A percentile compares a stretch with the other conserved stretches of the same genome.
phyloP scores from a whole-genome alignment of 2,888 invertebrate genomes.

The Scaptomyza parva region DNA sequence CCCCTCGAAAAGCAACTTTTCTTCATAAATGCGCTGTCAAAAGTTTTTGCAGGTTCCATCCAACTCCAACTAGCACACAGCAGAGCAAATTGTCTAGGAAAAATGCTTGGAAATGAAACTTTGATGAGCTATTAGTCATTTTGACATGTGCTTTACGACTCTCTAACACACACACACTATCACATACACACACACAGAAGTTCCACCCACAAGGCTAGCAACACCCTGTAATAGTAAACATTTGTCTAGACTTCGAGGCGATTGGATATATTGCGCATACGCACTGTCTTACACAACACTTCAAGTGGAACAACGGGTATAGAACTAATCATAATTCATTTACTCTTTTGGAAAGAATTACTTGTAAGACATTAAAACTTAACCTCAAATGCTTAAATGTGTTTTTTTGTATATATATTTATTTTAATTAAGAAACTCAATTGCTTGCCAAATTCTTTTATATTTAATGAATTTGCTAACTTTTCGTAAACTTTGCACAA shows the following conservation, averaged over 20 bases:
- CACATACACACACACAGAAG: no score
- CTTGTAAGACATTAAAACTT: not conserved
- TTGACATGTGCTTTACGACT: slow-evolving; percentile 64
- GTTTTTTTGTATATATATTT: slow-evolving; percentile 18
- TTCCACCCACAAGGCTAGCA: no score
- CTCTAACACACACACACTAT: not conserved
- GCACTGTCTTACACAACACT: slow-evolving; percentile 30
- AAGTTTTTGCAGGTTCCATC: slow-evolving; percentile 44
- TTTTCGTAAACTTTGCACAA: slow-evolving; percentile 24
- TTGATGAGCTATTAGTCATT: slow-evolving; percentile 76
- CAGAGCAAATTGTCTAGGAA: slow-evolving; percentile 30
- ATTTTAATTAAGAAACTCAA: slow-evolving; percentile 30
- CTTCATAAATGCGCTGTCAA: slow-evolving; percentile 57
- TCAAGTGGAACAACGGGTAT: slow-evolving; percentile 7
- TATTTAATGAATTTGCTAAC: slow-evolving; percentile 28
- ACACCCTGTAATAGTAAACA: slow-evolving; percentile 12
- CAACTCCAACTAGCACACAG: not conserved
- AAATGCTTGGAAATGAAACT: slow-evolving; percentile 66
- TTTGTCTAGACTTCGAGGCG: slow-evolving; percentile 44
- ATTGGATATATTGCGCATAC: slow-evolving; percentile 50
- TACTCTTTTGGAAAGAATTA: not conserved
- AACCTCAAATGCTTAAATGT: slow-evolving; percentile 10
- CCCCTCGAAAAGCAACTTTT: slow-evolving; percentile 22
- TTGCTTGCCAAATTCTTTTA: slow-evolving; percentile 28
- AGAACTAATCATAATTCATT: slow-evolving; percentile 2